A percentile compares a stretch with the other conserved stretches of the same genome.
Conservation (phyloP, 2,797 vertebrate genomes). For the Phalloptychus januarius region DNA sequence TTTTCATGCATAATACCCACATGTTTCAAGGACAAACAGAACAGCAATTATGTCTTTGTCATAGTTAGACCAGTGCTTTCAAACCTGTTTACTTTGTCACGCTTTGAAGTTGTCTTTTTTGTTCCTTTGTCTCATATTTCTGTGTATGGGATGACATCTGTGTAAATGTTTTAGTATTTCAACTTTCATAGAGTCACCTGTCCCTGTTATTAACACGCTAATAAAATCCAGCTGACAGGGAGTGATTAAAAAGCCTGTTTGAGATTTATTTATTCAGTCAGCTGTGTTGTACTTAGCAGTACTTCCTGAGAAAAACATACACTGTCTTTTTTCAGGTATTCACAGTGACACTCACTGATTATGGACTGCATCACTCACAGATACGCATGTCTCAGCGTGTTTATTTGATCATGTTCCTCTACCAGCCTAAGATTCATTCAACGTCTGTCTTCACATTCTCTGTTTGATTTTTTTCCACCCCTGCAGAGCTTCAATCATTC, state of each 20-base stretch:
- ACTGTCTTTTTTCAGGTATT: constrained; percentile 1
- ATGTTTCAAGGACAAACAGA: constrained; percentile 7
- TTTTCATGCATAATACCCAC: constrained; percentile 9
- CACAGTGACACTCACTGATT: constrained; percentile 21
- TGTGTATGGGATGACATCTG: not conserved
- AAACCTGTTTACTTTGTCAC: not conserved
- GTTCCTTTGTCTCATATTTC: not conserved
- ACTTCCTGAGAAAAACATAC: constrained; percentile 4
- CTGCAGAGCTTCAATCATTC: constrained; percentile 61
- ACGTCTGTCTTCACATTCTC: constrained; percentile 18
- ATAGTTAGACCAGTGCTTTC: not conserved
- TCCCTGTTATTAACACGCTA: not conserved
- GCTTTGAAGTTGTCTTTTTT: not conserved
- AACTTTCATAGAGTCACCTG: not conserved
- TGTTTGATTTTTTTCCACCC: constrained; percentile 27
- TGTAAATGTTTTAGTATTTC: not conserved
- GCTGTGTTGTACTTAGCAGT: constrained; percentile 9
- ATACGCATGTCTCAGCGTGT: constrained; percentile 26
- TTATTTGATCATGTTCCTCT: constrained; percentile 32
- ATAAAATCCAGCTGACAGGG: not conserved
- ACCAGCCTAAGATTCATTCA: constrained; percentile 20
- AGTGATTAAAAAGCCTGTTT: constrained; percentile 3
- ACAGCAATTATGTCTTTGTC: constrained; percentile 1
- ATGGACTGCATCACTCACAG: constrained; percentile 23
- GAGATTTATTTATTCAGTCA: constrained; percentile 12